Evolutionary conservation across 2,888 invertebrate species (phyloP).

Genomic region (Imbricaverruca yamaguchii): DNA sequence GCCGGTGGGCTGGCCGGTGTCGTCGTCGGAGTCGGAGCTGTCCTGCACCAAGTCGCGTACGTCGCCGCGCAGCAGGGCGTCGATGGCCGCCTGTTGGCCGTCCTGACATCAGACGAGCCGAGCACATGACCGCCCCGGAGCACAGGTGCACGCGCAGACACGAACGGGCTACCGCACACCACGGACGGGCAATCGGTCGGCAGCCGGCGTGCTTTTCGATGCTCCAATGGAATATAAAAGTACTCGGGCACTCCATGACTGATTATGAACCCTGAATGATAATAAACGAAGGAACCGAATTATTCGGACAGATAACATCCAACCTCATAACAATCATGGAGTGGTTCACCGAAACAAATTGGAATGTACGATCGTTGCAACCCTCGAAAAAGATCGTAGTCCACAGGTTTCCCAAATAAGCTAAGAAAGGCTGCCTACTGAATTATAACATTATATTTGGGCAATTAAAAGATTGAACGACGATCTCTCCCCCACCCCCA

Average conservation of each 20-base stretch:
- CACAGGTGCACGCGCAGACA: not conserved
- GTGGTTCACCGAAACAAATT: too few species aligned
- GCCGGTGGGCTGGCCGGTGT: not conserved
- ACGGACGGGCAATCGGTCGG: not conserved
- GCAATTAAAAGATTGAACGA: too few species aligned
- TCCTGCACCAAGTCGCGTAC: not conserved
- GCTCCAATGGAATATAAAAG: not conserved
- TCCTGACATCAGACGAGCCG: not conserved
- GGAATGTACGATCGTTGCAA: too few species aligned
- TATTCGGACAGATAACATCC: too few species aligned
- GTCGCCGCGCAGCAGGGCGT: conserved; percentile 4
- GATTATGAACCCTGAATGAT: not conserved
- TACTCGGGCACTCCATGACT: not conserved
- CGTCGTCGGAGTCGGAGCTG: not conserved
- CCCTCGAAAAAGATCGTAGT: too few species aligned
- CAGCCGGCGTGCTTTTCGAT: not conserved
- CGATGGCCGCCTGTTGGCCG: not conserved
- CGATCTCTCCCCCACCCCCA: too few species aligned
- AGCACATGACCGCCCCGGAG: not conserved
- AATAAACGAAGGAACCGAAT: too few species aligned
- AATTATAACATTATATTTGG: too few species aligned
- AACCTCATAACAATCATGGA: too few species aligned
- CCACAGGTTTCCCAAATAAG: too few species aligned
- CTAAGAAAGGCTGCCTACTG: too few species aligned
- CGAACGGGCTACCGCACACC: not conserved